phyloP scores from a whole-genome alignment of 2,888 invertebrate species.

The Plebejus argus region DNA sequence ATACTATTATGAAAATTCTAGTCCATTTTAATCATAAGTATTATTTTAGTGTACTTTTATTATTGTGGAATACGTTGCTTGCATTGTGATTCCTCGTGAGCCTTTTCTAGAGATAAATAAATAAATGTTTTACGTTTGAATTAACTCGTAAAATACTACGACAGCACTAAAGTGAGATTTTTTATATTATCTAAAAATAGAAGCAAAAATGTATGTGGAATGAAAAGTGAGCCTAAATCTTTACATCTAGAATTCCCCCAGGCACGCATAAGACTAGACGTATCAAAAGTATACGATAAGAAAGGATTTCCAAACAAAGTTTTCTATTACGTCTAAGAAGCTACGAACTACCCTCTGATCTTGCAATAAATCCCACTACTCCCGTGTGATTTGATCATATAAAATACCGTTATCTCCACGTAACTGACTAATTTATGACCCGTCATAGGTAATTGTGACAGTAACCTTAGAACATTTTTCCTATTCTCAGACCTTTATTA shows the following conservation, averaged over 20 bases:
- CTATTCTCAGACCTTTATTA: neutral
- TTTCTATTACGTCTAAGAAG: neutral
- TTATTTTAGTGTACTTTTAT: too few species aligned
- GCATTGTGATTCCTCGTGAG: too few species aligned
- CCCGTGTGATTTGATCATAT: slow-evolving; percentile 10
- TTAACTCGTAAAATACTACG: too few species aligned
- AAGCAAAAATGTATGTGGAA: too few species aligned
- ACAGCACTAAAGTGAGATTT: too few species aligned
- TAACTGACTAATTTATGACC: neutral
- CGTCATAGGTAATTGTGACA: neutral
- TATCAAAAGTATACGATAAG: neutral
- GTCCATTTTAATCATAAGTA: too few species aligned
- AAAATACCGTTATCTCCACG: neutral
- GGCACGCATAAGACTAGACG: slow-evolving; percentile 5
- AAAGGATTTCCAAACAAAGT: slow-evolving; percentile 8
- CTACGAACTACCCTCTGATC: neutral
- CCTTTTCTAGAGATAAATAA: too few species aligned
- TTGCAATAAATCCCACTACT: slow-evolving; percentile 3
- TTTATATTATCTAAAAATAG: too few species aligned
- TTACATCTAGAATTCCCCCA: neutral
- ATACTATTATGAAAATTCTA: neutral
- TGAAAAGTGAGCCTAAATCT: neutral
- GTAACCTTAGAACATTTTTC: neutral
- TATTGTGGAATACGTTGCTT: too few species aligned
- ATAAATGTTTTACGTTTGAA: too few species aligned